Evolutionary conservation across 2,113 vertebrate species (phyloP), one percentile per base, ranked within the genome.

Genomic region (Catharus bicknelli): DNA sequence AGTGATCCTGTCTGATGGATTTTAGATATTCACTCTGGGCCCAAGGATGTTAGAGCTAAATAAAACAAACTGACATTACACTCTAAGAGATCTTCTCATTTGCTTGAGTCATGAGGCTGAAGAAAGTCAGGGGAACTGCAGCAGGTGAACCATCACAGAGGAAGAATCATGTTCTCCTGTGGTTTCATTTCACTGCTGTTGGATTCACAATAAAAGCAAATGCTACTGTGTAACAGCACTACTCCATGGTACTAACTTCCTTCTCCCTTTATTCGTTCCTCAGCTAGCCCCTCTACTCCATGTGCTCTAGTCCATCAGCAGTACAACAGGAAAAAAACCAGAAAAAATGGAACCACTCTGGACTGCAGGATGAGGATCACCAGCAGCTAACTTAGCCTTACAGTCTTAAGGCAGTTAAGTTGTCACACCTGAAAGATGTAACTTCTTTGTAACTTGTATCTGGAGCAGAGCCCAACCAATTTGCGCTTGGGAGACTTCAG

Each of bases 21-120:
- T 96, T 97, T 92, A 95, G 69, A 97, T 92, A 94, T 74, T 95
- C 93, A 83, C 88, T 95, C 95, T 81, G 90, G 91, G 64, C 83
- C 77, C 77, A 40, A 94, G 69, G 62, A 86, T 57, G 43, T 67
- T 76, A 75, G 53, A 87, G 69, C 81, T 88, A 94, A 96, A 93
- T 93, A 95, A 97, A 97, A 88, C 79, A 93, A 97, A 88, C 40
- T 74, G 94, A 79, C 51, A 51, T 57, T 66, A 45, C 32, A 72
- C 70, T 55, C 81, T 79, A 68, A 91, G 83, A 96, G 61, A 83
- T 72, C 62, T 91, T 95, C 91, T 58, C 51, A 69, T 82, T 88
- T 78, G 62, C 53, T 83, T 77, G 43, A 94, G 62, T 54, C 64
- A 55, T 2, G 23, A 86, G 61, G 40, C 50, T 92, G 70, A 69